Conservation (phyloP, 2,797 vertebrate genomes). For the Telmatherina bonti region DNA sequence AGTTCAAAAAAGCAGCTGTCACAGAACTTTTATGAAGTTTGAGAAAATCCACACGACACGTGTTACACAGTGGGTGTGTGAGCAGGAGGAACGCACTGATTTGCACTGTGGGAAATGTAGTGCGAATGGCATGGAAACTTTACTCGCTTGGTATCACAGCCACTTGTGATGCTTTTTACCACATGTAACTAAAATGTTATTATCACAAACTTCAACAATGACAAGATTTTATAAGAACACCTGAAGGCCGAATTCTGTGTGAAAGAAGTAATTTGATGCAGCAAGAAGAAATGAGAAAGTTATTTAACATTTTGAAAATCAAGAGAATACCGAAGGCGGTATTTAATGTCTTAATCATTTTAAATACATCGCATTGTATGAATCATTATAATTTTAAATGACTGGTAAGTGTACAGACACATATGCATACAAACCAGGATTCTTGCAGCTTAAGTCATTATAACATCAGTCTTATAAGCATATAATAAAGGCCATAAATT, state of each 20-base stretch:
- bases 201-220: too few relatives aligned
- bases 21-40: background rate
- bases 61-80: background rate
- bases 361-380: background rate
- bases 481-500: background rate
- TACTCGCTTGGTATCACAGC: background rate
- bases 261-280: background rate
- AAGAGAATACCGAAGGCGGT: background rate
- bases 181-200: background rate
- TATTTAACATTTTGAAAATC: background rate
- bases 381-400: background rate
- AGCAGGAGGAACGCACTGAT: background rate
- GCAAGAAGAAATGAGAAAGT: background rate
- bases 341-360: background rate
- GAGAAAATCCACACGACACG: background rate
- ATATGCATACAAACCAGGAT: too few relatives aligned
- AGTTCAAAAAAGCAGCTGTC: background rate
- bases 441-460: background rate
- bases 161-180: background rate
- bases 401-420: background rate
- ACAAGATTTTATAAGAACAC: too few relatives aligned
- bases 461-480: background rate
- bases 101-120: slow-evolving; percentile 25
- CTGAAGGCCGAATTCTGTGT: background rate
- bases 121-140: background rate